phyloP scores from a whole-genome alignment of 2,113 vertebrate species.

The Equus przewalskii region DNA sequence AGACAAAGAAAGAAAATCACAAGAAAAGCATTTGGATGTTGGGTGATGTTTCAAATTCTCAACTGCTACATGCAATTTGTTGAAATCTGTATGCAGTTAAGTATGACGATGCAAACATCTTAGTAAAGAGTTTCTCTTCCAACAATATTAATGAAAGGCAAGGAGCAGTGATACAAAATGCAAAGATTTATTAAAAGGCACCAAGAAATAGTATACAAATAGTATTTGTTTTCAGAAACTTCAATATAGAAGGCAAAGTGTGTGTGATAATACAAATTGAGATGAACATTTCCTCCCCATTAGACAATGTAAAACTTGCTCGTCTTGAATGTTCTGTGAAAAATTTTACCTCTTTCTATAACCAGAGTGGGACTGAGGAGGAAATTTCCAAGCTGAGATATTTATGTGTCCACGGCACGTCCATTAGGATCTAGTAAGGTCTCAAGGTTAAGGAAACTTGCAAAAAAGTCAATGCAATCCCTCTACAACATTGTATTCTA shows the following conservation, averaged over 20 bases:
- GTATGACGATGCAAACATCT: not conserved
- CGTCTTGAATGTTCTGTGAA: not conserved
- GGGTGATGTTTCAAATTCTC: not conserved
- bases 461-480: not conserved
- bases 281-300: not conserved
- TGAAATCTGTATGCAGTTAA: not conserved
- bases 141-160: not conserved
- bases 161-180: not conserved
- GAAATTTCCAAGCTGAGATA: not conserved
- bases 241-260: not conserved
- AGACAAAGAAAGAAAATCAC: not conserved
- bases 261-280: not conserved
- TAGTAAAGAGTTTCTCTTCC: not conserved
- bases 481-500: not conserved
- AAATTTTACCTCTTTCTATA: not conserved
- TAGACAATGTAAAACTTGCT: not conserved
- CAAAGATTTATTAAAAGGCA: not conserved
- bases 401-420: not conserved
- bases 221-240: not conserved
- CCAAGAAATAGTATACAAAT: not conserved
- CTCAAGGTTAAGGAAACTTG: not conserved
- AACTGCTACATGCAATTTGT: not conserved
- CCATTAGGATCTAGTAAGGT: not conserved
- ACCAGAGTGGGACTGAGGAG: not conserved
- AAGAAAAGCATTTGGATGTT: not conserved